phyloP scores from a whole-genome alignment of 1,140 invertebrate genomes.

The Melanaphis sacchari region DNA sequence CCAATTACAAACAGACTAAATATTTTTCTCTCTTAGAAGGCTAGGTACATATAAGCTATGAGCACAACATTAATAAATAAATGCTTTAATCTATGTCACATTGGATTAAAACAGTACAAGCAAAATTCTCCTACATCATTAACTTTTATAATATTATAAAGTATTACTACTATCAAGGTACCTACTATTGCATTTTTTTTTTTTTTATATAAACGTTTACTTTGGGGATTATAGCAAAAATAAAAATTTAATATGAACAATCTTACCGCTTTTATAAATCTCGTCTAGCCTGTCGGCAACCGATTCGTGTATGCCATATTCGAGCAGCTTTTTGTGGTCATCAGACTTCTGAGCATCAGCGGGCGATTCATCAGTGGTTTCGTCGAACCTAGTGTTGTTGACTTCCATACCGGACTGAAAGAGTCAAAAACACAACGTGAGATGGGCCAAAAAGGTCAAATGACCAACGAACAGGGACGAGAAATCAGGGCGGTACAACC shows the following conservation, averaged over 20 bases:
- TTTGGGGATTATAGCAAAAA: no score
- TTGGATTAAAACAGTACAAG: neutral
- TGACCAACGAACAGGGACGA: no score
- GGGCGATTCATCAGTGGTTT: neutral
- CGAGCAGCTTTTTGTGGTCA: conserved; percentile 86
- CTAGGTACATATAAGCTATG: neutral
- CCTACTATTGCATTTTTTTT: neutral
- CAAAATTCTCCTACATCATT: neutral
- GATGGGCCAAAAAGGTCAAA: neutral
- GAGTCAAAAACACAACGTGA: neutral
- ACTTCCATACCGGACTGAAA: conserved; percentile 48
- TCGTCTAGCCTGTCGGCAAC: conserved; percentile 93
- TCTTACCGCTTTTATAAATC: conserved; percentile 90
- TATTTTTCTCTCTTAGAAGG: neutral
- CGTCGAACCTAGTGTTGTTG: neutral
- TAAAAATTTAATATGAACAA: neutral
- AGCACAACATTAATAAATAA: neutral
- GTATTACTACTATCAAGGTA: neutral
- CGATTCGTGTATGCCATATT: conserved; percentile 93
- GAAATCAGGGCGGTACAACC: no score
- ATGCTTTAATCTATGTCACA: neutral
- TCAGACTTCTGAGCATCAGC: conserved; percentile 66
- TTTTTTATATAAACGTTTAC: no score
- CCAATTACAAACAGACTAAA: no score
- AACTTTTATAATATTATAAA: neutral